Percentiles rank a stretch among this genome's conserved stretches.
Evolutionary conservation across 2,888 invertebrate genomes (phyloP).

Genomic region (Tetragonula carbonaria): DNA sequence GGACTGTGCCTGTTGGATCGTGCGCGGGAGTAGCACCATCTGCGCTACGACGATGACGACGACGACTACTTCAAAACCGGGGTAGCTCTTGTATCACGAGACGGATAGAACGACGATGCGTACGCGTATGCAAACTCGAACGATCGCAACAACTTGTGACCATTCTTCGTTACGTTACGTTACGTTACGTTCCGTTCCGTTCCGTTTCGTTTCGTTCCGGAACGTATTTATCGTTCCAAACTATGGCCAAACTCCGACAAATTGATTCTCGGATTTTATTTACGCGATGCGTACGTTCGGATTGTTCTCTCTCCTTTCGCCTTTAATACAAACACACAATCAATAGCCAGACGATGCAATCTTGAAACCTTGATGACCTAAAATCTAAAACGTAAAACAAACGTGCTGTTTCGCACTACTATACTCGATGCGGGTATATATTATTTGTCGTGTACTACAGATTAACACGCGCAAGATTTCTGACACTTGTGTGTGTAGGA

Average conservation of each 20-base stretch:
- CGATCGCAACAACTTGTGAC: not conserved
- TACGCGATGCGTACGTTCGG: not conserved
- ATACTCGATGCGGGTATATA: not conserved
- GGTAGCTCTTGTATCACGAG: constrained; percentile 7
- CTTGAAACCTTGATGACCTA: too few relatives aligned
- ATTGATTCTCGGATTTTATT: not conserved
- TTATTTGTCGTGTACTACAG: not conserved
- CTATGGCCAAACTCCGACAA: not conserved
- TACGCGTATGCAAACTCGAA: not conserved
- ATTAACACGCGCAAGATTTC: not conserved
- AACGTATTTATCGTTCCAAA: not conserved
- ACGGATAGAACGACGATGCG: not conserved
- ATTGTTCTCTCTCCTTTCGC: not conserved
- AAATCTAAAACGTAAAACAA: too few relatives aligned
- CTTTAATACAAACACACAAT: not conserved
- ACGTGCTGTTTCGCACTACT: too few relatives aligned
- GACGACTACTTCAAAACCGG: constrained; percentile 43
- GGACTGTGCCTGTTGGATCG: constrained; percentile 34
- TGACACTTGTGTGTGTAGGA: not conserved
- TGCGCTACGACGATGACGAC: constrained; percentile 34
- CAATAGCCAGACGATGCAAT: not conserved
- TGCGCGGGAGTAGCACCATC: constrained; percentile 57
- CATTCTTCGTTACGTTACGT: not conserved
- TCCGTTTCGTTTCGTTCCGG: not conserved
- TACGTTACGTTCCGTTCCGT: not conserved